phyloP scores from a whole-genome alignment of 2,888 invertebrate species.

The Strigamia transsilvanica region DNA sequence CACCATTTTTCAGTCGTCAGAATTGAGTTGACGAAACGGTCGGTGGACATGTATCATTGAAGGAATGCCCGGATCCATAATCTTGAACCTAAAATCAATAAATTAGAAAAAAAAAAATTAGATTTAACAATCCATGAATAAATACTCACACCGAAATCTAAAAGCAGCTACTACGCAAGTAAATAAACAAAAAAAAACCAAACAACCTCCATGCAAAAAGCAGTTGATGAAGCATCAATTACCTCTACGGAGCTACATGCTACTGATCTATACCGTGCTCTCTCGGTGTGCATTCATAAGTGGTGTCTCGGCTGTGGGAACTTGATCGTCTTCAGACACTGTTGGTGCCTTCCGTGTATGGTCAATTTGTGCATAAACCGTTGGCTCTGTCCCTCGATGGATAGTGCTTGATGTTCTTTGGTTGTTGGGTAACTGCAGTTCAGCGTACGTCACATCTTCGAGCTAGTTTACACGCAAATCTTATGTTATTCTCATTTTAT shows the following conservation, averaged over 20 bases:
- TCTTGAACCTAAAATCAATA: slow-evolving; percentile 11
- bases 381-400: slow-evolving; percentile 67
- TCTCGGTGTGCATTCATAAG: slow-evolving; percentile 58
- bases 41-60: slow-evolving; percentile 18
- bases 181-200: not conserved
- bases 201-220: not conserved
- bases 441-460: slow-evolving; percentile 73
- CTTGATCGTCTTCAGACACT: slow-evolving; percentile 62
- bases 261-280: slow-evolving; percentile 59
- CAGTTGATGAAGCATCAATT: slow-evolving; percentile 46
- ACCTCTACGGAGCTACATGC: slow-evolving; percentile 54
- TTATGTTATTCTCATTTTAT: not conserved
- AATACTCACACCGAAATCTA: not conserved
- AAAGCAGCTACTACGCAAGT: slow-evolving; percentile 23
- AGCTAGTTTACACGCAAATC: slow-evolving; percentile 57
- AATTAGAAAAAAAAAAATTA: not conserved
- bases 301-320: slow-evolving; percentile 57
- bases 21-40: slow-evolving; percentile 32
- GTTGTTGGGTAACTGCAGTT: slow-evolving; percentile 70
- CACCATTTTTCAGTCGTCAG: slow-evolving; percentile 6
- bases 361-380: slow-evolving; percentile 79
- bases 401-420: slow-evolving; percentile 61
- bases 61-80: slow-evolving; percentile 32
- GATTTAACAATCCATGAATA: not conserved
- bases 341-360: slow-evolving; percentile 63